Percentiles rank a stretch among this genome's conserved stretches.
These are phyloP conservation scores for Cryptosula pallasiana DNA, from an alignment of 2,888 invertebrate genomes.

Conservation along the genomic window DNA sequence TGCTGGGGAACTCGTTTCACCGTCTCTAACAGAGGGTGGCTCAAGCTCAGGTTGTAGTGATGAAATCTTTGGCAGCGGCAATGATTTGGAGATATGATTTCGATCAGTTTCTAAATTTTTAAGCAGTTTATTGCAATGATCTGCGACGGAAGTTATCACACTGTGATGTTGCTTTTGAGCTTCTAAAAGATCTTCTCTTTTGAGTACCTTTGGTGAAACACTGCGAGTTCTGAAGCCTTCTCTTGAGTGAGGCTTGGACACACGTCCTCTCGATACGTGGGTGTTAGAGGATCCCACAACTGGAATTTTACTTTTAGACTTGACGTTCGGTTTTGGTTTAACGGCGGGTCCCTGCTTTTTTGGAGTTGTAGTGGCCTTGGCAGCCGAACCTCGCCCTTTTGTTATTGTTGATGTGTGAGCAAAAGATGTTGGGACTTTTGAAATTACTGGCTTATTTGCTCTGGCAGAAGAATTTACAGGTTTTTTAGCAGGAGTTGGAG, in stretches of 20 bases:
- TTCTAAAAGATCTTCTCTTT: neutral
- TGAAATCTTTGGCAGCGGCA: neutral
- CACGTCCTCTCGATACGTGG: neutral
- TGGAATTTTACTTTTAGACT: neutral
- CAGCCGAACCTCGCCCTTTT: neutral
- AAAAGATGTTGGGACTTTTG: neutral
- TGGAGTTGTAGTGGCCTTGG: neutral
- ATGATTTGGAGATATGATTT: neutral
- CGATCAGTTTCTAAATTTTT: neutral
- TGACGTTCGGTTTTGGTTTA: neutral
- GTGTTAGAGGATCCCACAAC: neutral
- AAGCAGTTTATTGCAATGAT: neutral
- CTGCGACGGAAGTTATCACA: neutral
- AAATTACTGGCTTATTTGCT: neutral
- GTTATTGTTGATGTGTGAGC: neutral
- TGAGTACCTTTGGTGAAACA: conserved; percentile 17
- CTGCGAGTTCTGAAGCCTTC: conserved; percentile 22
- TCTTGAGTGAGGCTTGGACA: neutral
- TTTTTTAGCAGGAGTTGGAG: neutral
- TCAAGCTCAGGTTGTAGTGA: neutral
- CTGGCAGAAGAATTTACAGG: neutral
- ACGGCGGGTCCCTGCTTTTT: neutral
- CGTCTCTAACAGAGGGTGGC: neutral
- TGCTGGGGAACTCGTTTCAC: neutral
- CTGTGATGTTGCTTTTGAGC: neutral